Base-by-base conservation (phyloP, 2,888 invertebrate species). In the Lepidocyrtinus sp. region DNA sequence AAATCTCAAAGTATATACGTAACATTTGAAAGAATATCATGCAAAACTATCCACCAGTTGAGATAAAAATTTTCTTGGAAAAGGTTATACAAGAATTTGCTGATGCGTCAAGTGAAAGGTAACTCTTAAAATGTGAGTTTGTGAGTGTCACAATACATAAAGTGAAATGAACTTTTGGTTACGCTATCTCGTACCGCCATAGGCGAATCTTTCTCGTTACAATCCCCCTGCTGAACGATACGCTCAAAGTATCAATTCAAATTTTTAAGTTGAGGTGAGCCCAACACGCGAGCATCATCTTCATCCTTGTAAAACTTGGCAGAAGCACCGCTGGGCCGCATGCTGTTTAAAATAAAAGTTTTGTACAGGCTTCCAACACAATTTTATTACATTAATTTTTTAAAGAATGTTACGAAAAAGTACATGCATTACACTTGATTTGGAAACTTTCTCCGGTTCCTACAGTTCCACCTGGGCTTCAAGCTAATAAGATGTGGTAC, bases 41-140 rank as follows among this genome's bases (percentile, higher is more conserved):
- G 65, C 46, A 65, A 55, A 63, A 46, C 24, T 64, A 78, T 73
- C 72, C 78, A 78, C 78, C 78, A 78, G 78, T 78, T 78, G 78
- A 78, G 72, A 77, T 77, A 78, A 78, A 59, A 68, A 67, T 78
- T 64, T 77, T 78, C 71, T 72, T 71, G 61, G 68, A 78, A 77
- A 24, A 71, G 55, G 63, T 27, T 64, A 21, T 26, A 55, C 59
- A 59, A 59, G 59, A 59, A 21, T 59, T 25, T 64, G 64, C 36
- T 59, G 59, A 19, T 69, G 36, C 75, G 45, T 75, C 63, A 68
- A n/a, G 22, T 69, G 50, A 59, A 59, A 59, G 59, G 59, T 71
- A 69, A 67, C 67, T 67, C 68, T 17, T 62, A 75, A 24, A 75
- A 62, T 59, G 67, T 24, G 59, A 59, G 68, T 67, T 61, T 36